Evolutionary conservation across 2,888 invertebrate species (phyloP).

Genomic region (Yponomeuta evonymella): DNA sequence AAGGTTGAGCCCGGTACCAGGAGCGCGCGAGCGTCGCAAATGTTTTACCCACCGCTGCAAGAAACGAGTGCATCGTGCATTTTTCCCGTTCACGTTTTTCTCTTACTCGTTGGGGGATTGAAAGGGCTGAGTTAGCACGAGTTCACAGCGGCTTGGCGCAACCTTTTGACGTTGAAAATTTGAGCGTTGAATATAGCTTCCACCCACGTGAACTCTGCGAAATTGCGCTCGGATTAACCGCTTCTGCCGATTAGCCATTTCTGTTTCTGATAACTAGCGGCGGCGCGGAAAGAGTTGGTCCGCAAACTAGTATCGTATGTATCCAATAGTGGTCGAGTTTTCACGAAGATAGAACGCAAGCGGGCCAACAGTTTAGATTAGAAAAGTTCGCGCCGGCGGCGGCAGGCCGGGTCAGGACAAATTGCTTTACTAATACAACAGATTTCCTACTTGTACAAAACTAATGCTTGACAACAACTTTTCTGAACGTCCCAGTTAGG

Average conservation of each 20-base stretch:
- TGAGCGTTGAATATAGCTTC: background rate
- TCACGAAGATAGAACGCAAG: slow-evolving; percentile 52
- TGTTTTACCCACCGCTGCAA: background rate
- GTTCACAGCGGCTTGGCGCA: background rate
- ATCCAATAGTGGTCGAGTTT: slow-evolving; percentile 36
- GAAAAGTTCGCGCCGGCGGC: slow-evolving; percentile 58
- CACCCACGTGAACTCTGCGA: background rate
- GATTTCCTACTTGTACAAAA: slow-evolving; percentile 38
- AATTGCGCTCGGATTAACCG: background rate
- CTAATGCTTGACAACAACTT: slow-evolving; percentile 16
- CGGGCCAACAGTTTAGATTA: slow-evolving; percentile 66
- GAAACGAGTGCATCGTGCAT: background rate
- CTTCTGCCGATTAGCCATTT: background rate
- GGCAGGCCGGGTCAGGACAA: slow-evolving; percentile 49
- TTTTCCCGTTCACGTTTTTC: background rate
- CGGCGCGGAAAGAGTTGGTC: slow-evolving; percentile 1
- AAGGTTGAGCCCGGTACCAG: background rate
- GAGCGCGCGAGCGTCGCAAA: background rate
- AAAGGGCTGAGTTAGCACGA: background rate
- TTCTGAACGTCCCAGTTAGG: slow-evolving; percentile 4
- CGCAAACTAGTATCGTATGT: background rate
- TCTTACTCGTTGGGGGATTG: background rate
- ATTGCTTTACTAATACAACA: slow-evolving; percentile 72
- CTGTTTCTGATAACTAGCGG: background rate
- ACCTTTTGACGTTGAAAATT: background rate